phyloP scores from a whole-genome alignment of 2,797 vertebrate genomes.

The Pangasius macronema region DNA sequence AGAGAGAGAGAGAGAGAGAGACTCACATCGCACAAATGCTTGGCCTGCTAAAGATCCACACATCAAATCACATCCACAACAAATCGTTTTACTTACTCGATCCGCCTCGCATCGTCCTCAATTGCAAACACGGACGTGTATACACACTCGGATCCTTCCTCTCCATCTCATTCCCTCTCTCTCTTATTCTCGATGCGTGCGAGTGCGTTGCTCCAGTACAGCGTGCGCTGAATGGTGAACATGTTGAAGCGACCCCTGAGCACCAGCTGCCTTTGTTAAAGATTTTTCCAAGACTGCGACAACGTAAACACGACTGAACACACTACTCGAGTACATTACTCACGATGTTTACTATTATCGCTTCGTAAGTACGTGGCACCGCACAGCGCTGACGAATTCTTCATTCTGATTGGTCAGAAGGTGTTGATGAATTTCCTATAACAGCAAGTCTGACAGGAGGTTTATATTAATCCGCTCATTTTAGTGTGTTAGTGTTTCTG shows the following conservation, averaged over 20 bases:
- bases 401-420: not conserved
- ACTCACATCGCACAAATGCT: not conserved
- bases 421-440: not conserved
- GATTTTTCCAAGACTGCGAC: constrained; percentile 11
- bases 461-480: not conserved
- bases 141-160: not conserved
- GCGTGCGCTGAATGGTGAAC: constrained; percentile 24
- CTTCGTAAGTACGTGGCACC: not conserved
- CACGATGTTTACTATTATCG: not conserved
- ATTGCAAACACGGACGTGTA: not conserved
- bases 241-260: constrained; percentile 17
- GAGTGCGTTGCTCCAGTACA: not conserved
- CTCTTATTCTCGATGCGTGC: constrained; percentile 2
- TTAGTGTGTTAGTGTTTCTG: not conserved
- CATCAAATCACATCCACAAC: constrained; percentile 11
- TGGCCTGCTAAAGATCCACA: not conserved
- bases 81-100: not conserved
- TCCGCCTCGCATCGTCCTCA: not conserved
- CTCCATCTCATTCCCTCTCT: not conserved
- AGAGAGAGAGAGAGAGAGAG: constrained; percentile 20
- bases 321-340: not conserved
- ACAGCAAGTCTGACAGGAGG: not conserved
- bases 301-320: not conserved
- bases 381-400: not conserved
- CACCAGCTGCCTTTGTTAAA: constrained; percentile 16